phyloP scores from a whole-genome alignment of 2,888 invertebrate species.

The Cylindroiulus punctatus region DNA sequence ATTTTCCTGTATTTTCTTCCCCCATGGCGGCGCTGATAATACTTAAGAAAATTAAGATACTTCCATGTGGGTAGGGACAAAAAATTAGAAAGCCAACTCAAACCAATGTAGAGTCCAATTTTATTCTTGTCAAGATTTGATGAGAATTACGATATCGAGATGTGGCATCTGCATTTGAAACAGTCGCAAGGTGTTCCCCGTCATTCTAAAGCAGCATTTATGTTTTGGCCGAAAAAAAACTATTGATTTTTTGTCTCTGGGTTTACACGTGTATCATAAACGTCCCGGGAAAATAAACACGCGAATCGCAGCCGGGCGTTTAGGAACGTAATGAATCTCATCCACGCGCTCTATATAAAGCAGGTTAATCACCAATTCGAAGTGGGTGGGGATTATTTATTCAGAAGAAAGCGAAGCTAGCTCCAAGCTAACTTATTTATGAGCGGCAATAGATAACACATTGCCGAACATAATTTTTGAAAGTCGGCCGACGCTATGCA shows the following conservation, averaged over 20 bases:
- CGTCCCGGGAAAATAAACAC: background rate
- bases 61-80: no score
- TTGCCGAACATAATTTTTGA: background rate
- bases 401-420: background rate
- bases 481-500: background rate
- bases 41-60: no score
- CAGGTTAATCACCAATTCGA: conserved; percentile 18
- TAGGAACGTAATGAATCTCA: background rate
- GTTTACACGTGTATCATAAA: background rate
- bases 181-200: no score
- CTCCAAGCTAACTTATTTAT: background rate
- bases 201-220: no score
- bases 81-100: no score
- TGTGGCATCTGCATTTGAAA: no score
- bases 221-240: background rate
- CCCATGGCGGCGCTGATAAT: no score
- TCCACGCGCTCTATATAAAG: background rate
- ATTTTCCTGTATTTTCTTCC: no score
- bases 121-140: background rate
- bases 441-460: background rate
- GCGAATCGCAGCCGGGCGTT: background rate
- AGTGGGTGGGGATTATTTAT: background rate
- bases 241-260: background rate
- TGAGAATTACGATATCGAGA: background rate
- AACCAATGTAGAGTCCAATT: background rate